phyloP scores from a whole-genome alignment of 1,140 invertebrate species.

The Papilio polyxenes region DNA sequence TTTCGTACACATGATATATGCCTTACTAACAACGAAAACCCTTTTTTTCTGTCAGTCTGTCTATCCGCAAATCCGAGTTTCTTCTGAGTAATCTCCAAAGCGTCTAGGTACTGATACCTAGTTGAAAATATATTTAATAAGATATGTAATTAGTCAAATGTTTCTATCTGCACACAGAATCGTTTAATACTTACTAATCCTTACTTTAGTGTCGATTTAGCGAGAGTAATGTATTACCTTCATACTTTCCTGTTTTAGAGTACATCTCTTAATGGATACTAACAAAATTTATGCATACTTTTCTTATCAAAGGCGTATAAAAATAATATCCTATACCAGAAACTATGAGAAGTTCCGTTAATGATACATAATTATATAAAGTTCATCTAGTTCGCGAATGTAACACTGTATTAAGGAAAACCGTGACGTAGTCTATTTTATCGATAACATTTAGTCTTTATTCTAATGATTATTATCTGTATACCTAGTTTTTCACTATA shows the following conservation, averaged over 20 bases:
- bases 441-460: slow-evolving; percentile 38
- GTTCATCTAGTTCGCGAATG: slow-evolving; percentile 65
- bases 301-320: not conserved
- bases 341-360: slow-evolving; percentile 53
- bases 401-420: slow-evolving; percentile 41
- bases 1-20: no score
- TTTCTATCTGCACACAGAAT: no score
- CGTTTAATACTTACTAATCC: no score
- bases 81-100: no score
- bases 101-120: no score
- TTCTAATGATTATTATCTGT: not conserved
- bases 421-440: slow-evolving; percentile 9
- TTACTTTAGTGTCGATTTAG: no score
- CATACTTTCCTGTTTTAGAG: not conserved
- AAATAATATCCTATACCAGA: slow-evolving; percentile 23
- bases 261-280: no score
- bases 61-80: not conserved
- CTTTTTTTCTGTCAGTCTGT: no score
- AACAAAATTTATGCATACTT: not conserved
- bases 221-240: not conserved
- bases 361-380: slow-evolving; percentile 68
- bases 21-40: no score
- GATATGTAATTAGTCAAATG: no score
- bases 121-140: no score
- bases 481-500: no score